Evolutionary conservation across 2,888 invertebrate species (phyloP), one percentile per base, ranked within the genome.

Genomic region (Aspidiotus rigidus): DNA sequence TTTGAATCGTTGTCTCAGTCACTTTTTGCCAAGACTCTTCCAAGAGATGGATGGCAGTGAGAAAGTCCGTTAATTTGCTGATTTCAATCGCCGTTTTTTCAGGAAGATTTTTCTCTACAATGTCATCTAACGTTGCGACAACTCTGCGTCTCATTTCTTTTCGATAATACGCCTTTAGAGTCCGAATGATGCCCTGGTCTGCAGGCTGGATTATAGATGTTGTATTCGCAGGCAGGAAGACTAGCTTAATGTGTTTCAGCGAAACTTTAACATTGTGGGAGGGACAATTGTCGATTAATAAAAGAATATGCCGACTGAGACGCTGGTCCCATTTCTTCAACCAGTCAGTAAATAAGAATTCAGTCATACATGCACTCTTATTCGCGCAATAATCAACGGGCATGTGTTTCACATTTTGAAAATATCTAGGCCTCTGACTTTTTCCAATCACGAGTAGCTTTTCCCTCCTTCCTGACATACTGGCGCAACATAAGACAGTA

Each of bases 171-270:
- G 64, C 55, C 54, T 64, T 64, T n/a, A 64, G 55, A 15, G 64
- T 54, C 15, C 54, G 56, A 44, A 73, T 72, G 15, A 72, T 72
- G 40, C 71, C 71, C 69, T 72, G 71, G 53, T 72, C 70, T 17
- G 64, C 57, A 40, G 71, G 71, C 60, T 72, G 71, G 28, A 28
- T 44, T n/a, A 60, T 56, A 11, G 69, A 71, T 7, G 69, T 71
- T 53, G 63, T 71, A 44, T 71, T 71, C 40, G 56, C 17, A 3
- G 70, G 71, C n/a, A 70, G 60, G 62, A 70, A 70, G 11, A 66
- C 7, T 49, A 63, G 8, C 49, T 63, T n/a, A 49, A 63, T 63
- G 39, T 63, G 41, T 49, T 63, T 42, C 41, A 39, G 53, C 15
- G 49, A 5, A 9, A 17, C 13, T 15, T 64, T n/a, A 53, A 55